Evolutionary conservation across 1,140 invertebrate species (phyloP), one percentile per base, ranked within the genome.

Genomic region (Papilio xuthus): DNA sequence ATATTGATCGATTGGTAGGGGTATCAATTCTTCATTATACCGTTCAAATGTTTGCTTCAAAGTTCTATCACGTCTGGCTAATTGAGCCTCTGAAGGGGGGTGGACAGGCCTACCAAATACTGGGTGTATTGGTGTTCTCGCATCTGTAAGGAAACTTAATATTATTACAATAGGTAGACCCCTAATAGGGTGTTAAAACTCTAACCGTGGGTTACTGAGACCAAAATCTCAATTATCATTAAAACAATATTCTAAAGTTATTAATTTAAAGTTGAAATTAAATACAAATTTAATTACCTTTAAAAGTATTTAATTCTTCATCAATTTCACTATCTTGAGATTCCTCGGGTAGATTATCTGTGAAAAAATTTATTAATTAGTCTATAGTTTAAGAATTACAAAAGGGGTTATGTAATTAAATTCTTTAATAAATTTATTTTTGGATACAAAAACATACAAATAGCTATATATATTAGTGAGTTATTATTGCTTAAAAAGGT

Each of bases 1-100:
- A 83, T 96, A 94, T 77, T 95, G 94, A 89, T 92, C 91, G 20
- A 92, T 92, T 10, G 90, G 91, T 7, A 92, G 56, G 0, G 87
- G 84, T 0, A 83, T 86, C 4, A 88, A 67, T 10, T 84, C 78
- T 12, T 88, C 87, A 23, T 91, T 85, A 71, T 91, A 91, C 0
- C 67, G 23, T 47, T 85, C 67, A 32, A 91, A 92, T 2, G 71
- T 86, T 6, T 82, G 76, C 12, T 79, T 50, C 12, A 92, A 72
- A 1, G 37, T 60, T 44, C 81, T 80, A 4, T 89, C 78, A 13
- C 90, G 78, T 79, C 83, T 82, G 13, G 79, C 20, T 9, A 90
- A 37, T 0, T 78, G 37, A 10, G 77, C 37, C 10, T 37, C 26
- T 12, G 85, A 77, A 2, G 86, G 83, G 2, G 82, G 44, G 9